Base-by-base conservation (phyloP, 2,113 vertebrate genomes). In the Piprites chloris region DNA sequence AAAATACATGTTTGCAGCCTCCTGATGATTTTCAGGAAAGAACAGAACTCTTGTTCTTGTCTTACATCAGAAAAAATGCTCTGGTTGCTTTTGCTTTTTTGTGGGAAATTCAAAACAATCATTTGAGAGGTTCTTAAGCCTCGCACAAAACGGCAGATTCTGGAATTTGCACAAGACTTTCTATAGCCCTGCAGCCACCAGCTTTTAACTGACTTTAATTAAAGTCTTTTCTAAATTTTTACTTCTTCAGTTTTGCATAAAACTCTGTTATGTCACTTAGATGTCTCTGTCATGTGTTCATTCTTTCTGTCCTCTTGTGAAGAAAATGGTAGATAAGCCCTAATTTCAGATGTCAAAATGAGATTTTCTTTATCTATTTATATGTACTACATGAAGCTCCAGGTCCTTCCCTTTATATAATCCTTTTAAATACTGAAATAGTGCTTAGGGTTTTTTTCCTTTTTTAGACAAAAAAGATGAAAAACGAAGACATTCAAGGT, bases 401-500 rank as follows among this genome's bases (percentile, higher is more conserved):
- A 7, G 5, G 27, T 58, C 8, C 7, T 87, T 71, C 27, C n/a
- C 61, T 67, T 33, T 15, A 17, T 46, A 55, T 62, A 71, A 35
- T 6, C 3, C 28, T 33, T 16, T 12, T 23, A 6, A 76, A 47
- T 22, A 30, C 33, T 63, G 2, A 66, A 59, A 33, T 23, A 47
- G 6, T 4, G 9, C 2, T 14, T 14, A 3, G 0, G 3, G 0
- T 11, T 65, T 95, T 84, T 78, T 69, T 52, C 9, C 19, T 56
- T 73, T 90, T 72, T 39, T 65, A 99, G 99, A 99, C 97, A 99
- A 99, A 96, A 99, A 99, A 92, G 99, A 99, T 81, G 99, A 99
- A 85, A 99, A 99, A 88, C 98, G 99, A 86, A 99, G 99, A 92
- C 99, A 99, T 96, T 99, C 99, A 5, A 98, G 98, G 69, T 99